Base-by-base conservation (phyloP, 1,140 invertebrate genomes). In the Cydia fagiglandana region DNA sequence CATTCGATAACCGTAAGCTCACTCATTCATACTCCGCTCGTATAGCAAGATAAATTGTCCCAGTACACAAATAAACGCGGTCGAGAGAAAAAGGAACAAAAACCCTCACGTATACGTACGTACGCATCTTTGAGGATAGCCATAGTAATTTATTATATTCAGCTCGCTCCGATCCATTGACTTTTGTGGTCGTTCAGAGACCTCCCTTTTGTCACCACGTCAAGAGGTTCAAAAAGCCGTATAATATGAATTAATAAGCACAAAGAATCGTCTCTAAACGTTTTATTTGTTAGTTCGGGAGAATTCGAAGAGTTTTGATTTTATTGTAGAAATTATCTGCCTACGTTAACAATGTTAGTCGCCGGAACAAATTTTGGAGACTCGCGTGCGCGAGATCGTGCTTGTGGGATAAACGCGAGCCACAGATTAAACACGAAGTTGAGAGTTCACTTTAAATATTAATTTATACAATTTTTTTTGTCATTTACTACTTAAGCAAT, bases 161-260 rank as follows among this genome's bases (percentile, higher is more conserved):
- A 84, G 84, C 83, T 84, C 80, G 83, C 81, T 84, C 76, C 86
- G 84, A 88, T 86, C 87, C 87, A 90, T 89, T 89, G 87, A 90
- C 84, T 90, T 86, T 87, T 83, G 90, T 85, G 87, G 88, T 86
- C 85, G 84, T 80, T 81, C 84, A 80, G 78, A 79, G 81, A 84
- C 75, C 79, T 83, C 86, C 88, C 83, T 88, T 76, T 92, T 92
- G 89, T 92, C 86, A 84, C 84, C 82, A 78, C 83, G 84, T 90
- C 87, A 86, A 86, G 85, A 84, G 78, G 82, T 82, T 82, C 88
- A 91, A 91, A 83, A 86, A 86, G 82, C 89, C 89, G 90, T 92
- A 86, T 93, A 93, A 93, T 92, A 92, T 91, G 91, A 92, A 93
- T 92, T 92, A 92, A 93, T 93, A 93, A 93, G 83, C 86, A 90